Conservation (phyloP, 2,113 vertebrate genomes). For the Orientallactaga bullata region DNA sequence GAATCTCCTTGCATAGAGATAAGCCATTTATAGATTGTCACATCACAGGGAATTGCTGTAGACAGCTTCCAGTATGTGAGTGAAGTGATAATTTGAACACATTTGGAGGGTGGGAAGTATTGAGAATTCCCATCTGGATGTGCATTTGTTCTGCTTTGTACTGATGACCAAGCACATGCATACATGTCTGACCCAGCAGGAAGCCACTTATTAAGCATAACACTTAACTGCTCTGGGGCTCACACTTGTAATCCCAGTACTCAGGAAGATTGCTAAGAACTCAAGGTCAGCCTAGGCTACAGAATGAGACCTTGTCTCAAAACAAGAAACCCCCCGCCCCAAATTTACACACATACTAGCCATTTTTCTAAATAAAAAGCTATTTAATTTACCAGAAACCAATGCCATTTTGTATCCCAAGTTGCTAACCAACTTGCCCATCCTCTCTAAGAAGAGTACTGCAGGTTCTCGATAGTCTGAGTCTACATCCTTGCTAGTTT, state of each 20-base stretch:
- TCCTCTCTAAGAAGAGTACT: background rate
- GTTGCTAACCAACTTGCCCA: background rate
- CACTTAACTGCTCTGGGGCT: background rate
- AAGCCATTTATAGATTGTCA: background rate
- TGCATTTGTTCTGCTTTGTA: background rate
- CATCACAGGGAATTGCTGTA: background rate
- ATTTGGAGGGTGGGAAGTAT: background rate
- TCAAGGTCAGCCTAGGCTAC: background rate
- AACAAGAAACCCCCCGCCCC: background rate
- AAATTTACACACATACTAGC: no score
- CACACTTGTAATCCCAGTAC: background rate
- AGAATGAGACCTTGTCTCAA: background rate
- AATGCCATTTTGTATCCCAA: background rate
- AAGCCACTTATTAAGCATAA: background rate
- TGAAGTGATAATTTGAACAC: background rate
- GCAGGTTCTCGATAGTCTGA: background rate
- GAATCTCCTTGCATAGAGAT: background rate
- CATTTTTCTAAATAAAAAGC: conserved; percentile 46
- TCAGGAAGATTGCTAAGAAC: background rate
- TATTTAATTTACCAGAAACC: conserved; percentile 38
- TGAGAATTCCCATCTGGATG: background rate
- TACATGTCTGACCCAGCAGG: background rate
- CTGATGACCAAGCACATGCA: background rate
- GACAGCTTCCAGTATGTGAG: background rate
- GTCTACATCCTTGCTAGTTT: background rate